Percentiles rank a stretch among this genome's conserved stretches.
Evolutionary conservation across 2,888 invertebrate species (phyloP).

Genomic region (Polyommatus icarus): DNA sequence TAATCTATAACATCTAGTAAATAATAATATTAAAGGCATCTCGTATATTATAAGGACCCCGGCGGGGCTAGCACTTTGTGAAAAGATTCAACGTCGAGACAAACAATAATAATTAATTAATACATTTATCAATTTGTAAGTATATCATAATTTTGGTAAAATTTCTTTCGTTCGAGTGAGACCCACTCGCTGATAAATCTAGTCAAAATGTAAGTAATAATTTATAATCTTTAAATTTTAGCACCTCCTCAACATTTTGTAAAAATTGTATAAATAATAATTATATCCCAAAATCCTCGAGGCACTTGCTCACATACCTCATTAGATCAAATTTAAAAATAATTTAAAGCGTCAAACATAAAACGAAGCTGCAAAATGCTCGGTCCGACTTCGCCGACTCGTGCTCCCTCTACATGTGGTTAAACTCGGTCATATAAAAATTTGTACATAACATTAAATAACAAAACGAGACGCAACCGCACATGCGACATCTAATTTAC

Average conservation of each 20-base stretch:
- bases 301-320: background rate
- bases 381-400: background rate
- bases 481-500: slow-evolving; percentile 23
- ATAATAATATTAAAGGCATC: slow-evolving; percentile 37
- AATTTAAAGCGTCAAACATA: slow-evolving; percentile 18
- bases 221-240: slow-evolving; percentile 8
- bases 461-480: slow-evolving; percentile 29
- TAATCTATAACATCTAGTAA: slow-evolving; percentile 11
- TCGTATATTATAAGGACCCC: slow-evolving; percentile 51
- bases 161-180: background rate
- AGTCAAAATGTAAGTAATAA: background rate
- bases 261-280: background rate
- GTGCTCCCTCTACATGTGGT: background rate
- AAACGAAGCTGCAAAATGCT: slow-evolving; percentile 9
- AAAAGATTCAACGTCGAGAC: slow-evolving; percentile 42
- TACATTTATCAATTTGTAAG: slow-evolving; percentile 20
- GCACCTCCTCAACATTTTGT: background rate
- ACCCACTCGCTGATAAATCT: background rate
- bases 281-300: background rate
- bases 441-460: slow-evolving; percentile 30
- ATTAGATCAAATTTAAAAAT: background rate
- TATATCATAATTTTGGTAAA: slow-evolving; percentile 1
- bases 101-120: slow-evolving; percentile 11
- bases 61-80: slow-evolving; percentile 62
- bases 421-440: background rate